Evolutionary conservation across 2,797 vertebrate genomes (phyloP).

Genomic region (Meriones psammophilus): DNA sequence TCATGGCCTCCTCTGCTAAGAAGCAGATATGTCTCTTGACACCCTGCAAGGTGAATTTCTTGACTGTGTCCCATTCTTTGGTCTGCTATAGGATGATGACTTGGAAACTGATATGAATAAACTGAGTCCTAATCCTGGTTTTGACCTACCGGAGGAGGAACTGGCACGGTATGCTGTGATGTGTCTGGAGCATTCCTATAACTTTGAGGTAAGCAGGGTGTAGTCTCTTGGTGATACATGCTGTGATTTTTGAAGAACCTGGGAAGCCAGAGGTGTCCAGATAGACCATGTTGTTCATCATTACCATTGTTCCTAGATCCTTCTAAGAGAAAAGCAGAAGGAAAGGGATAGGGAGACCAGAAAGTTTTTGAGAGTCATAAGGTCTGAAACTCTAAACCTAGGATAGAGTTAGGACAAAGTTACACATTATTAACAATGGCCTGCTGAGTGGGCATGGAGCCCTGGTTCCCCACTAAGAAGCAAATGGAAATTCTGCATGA

Average conservation of each 20-base stretch:
- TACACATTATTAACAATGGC: rapidly evolving
- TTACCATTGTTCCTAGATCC: not conserved
- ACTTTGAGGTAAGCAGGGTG: slow-evolving; percentile 88
- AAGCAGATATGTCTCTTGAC: rapidly evolving
- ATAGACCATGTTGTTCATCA: not conserved
- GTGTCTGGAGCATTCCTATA: slow-evolving; percentile 90
- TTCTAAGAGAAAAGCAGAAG: not conserved
- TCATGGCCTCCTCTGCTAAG: not conserved
- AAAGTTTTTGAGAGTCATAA: not conserved
- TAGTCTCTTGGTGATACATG: not conserved
- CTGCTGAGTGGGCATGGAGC: not conserved
- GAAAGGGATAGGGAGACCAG: not conserved
- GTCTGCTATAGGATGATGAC: slow-evolving; percentile 91
- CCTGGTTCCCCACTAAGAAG: not conserved
- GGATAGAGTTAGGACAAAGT: not conserved
- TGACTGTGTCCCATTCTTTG: not conserved
- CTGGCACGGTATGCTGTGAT: slow-evolving; percentile 89
- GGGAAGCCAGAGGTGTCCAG: not conserved
- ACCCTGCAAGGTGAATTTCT: not conserved
- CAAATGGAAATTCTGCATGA: not conserved
- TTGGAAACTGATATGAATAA: slow-evolving; percentile 92
- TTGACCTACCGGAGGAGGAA: slow-evolving; percentile 89
- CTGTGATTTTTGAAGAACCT: not conserved
- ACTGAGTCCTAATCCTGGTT: slow-evolving; percentile 86
- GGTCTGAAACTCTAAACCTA: rapidly evolving